These are phyloP conservation scores for Camponotus floridanus DNA, from an alignment of 1,140 invertebrate genomes.

Conservation along the genomic window DNA sequence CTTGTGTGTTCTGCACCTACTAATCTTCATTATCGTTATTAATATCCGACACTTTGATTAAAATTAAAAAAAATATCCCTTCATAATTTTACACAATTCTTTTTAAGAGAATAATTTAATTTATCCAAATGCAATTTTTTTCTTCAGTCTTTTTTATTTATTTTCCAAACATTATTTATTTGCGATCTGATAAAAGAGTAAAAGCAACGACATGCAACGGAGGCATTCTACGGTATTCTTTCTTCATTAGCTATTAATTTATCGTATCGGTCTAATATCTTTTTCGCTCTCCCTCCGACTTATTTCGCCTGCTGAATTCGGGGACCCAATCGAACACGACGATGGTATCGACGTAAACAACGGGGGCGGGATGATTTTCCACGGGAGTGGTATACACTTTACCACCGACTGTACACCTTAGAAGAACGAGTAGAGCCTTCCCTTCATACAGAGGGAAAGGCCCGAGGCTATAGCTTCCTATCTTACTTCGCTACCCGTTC, in stretches of 20 bases:
- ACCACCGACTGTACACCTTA: slow-evolving; percentile 73
- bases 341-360: slow-evolving; percentile 75
- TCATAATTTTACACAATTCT: not conserved
- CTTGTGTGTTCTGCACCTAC: not conserved
- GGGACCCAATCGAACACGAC: slow-evolving; percentile 68
- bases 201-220: not conserved
- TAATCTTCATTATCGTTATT: not conserved
- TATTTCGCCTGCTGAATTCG: not conserved
- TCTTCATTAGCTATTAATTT: not conserved
- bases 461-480: slow-evolving; percentile 80
- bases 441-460: slow-evolving; percentile 76
- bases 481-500: slow-evolving; percentile 75
- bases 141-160: slow-evolving; percentile 2
- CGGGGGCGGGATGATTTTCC: slow-evolving; percentile 44
- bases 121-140: too few species aligned
- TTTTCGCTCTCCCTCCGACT: not conserved
- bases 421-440: slow-evolving; percentile 65
- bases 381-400: slow-evolving; percentile 63
- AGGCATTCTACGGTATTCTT: too few species aligned
- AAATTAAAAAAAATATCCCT: not conserved
- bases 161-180: not conserved
- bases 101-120: not conserved
- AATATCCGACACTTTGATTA: not conserved
- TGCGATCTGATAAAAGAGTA: not conserved
- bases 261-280: slow-evolving; percentile 4